Conservation (phyloP, 1,140 invertebrate genomes). For the Megalonaias nervosa region DNA sequence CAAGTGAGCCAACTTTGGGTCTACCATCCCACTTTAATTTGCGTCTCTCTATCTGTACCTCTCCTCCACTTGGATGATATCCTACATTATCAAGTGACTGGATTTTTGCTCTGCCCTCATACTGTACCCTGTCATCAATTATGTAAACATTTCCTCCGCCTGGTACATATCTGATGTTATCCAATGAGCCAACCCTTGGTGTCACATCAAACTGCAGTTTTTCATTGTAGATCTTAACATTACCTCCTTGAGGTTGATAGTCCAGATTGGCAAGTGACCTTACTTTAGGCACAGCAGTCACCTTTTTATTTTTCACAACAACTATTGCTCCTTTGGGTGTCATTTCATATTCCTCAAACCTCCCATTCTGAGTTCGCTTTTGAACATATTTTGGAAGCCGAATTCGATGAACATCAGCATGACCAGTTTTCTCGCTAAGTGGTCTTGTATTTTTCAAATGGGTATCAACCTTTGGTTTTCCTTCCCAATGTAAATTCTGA, state of each 20-base stretch:
- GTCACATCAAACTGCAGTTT: background rate
- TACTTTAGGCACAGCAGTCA: no score
- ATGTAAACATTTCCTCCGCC: constrained; percentile 61
- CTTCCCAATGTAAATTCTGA: constrained; percentile 40
- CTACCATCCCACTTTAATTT: constrained; percentile 50
- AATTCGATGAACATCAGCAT: no score
- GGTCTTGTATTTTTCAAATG: no score
- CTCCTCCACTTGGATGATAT: constrained; percentile 46
- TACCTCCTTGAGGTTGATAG: no score
- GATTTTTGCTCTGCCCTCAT: constrained; percentile 41
- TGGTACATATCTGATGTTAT: constrained; percentile 51
- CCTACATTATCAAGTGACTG: constrained; percentile 52
- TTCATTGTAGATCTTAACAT: no score
- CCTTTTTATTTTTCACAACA: no score
- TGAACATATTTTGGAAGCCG: no score
- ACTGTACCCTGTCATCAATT: constrained; percentile 80
- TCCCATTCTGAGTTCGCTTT: no score
- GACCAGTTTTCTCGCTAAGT: no score
- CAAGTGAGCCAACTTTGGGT: constrained; percentile 84
- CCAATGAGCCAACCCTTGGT: constrained; percentile 86
- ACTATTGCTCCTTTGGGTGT: no score
- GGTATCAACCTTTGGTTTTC: constrained; percentile 51
- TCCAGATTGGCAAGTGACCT: no score
- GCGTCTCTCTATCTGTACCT: constrained; percentile 38
- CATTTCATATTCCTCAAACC: no score